Evolutionary conservation across 2,113 vertebrate species (phyloP), one percentile per base, ranked within the genome.

Genomic region (Odocoileus hemionus): DNA sequence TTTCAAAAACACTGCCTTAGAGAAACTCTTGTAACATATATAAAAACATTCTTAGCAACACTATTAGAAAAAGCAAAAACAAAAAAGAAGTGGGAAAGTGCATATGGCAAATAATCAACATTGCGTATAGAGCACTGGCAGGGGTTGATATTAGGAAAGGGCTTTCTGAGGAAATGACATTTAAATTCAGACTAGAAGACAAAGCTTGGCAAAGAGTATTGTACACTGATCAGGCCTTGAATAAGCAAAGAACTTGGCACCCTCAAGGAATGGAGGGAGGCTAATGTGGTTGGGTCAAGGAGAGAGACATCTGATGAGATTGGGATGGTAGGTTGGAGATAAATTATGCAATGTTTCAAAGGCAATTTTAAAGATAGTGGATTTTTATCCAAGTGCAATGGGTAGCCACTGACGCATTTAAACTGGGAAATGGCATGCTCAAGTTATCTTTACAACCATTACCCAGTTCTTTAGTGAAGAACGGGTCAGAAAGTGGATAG

Each of bases 161-260:
- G 60, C 39, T 95, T 95, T 88, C 50, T 88, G 90, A 91, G 84
- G 39, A 96, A 87, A 86, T 90, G 50, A 78, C 52, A 92, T 55
- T 94, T 83, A 96, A 57, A 86, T 96, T 93, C 92, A 96, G 76
- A 79, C 76, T 83, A 39, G 54, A 95, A 96, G 58, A 91, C 85
- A 92, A 86, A 90, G 45, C 57, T 80, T 92, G 80, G 70, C n/a
- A 86, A 94, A 78, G 39, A 92, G 23, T 70, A 47, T 47, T 86
- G 21, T 82, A 84, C 5, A 85, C 52, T n/a, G 74, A 92, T 21
- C 28, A 61, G 45, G 14, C 1, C 36, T 79, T 86, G 43, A 94
- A n/a, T 79, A 89, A 96, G 55, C 84, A 92, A 96, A 96, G 60
- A 90, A 45, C 67, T 60, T 88, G 97, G 28, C 47, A 55, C 16